Evolutionary conservation across 2,797 vertebrate genomes (phyloP), one percentile per base, ranked within the genome.

Genomic region (Oceanodroma leucorhoa): DNA sequence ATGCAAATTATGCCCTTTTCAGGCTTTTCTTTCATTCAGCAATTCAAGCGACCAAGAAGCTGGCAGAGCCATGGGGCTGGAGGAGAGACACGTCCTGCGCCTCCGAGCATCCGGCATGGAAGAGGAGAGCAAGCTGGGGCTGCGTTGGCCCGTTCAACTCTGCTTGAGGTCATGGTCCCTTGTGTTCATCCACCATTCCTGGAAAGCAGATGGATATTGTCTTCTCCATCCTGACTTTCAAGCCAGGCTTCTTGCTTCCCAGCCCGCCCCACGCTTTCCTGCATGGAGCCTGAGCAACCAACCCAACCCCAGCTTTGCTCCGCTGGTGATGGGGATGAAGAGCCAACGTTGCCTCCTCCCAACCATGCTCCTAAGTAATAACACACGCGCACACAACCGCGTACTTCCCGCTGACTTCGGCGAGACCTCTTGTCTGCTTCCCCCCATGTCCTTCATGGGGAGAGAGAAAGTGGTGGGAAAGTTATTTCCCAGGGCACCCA

Each of bases 381-480:
- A 67, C 90, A 48, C 71, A 32, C 10, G 13, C 36, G 64, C 46
- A 54, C 30, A 32, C 45, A 82, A 30, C 57, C 1, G 0, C 2
- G 5, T 17, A 13, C 76, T 89, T 94, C 95, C 95, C 10, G 9
- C 84, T 67, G 72, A 29, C 79, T 91, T 65, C 5, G 30, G 50
- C 26, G 16, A 92, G 81, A 87, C 77, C 86, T 93, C 85, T 57
- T 43, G 34, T 90, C 96, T 94, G 89, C 90, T 83, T 81, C 77
- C 87, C 91, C 13, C 81, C 5, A 0, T 72, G 57, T 75, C 87
- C 89, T 93, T 89, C 86, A 40, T 76, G 34, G 38, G 60, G 84
- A 96, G 95, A 95, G 83, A 70, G 73, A 51, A 94, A 97, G 94
- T 88, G 77, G 69, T 83, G 89, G 93, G 58, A 93, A 94, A 93